Conservation (phyloP, 1,140 invertebrate species). For the Drosophila orena region DNA sequence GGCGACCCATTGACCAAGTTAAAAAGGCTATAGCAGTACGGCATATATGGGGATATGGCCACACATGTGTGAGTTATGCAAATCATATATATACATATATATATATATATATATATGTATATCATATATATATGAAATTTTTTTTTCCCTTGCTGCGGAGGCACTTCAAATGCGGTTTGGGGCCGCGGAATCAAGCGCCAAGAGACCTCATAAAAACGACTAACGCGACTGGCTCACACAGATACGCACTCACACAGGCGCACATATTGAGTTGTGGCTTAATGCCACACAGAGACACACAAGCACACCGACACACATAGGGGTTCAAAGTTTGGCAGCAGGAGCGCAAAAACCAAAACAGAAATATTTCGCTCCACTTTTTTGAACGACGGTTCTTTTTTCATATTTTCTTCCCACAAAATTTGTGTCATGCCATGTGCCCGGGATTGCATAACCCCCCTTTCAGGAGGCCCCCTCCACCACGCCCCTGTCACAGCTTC, state of each 20-base stretch:
- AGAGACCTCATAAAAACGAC: conserved; percentile 79
- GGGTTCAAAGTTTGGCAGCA: conserved; percentile 65
- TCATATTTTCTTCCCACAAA: conserved; percentile 27
- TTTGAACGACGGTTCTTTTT: conserved; percentile 9
- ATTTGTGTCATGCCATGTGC: conserved; percentile 62
- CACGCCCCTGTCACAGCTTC: conserved; percentile 21
- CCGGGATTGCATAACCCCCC: conserved; percentile 64
- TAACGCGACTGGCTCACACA: conserved; percentile 50
- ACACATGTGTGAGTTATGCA: conserved; percentile 51
- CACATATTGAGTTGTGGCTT: conserved; percentile 74
- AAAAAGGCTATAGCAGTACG: conserved; percentile 43
- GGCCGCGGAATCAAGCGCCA: conserved; percentile 77
- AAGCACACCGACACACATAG: conserved; percentile 8
- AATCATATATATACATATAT: conserved; percentile 32
- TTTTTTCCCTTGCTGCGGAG: conserved; percentile 48
- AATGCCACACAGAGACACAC: conserved; percentile 48
- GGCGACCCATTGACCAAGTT: conserved; percentile 80
- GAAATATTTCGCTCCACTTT: conserved; percentile 67
- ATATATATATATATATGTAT: conserved; percentile 46
- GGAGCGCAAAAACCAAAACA: conserved; percentile 40
- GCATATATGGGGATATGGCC: conserved; percentile 5
- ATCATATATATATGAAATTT: conserved; percentile 45
- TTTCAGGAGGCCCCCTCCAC: neutral
- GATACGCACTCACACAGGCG: conserved; percentile 35
- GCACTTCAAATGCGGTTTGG: conserved; percentile 81